Conservation (phyloP, 2,113 vertebrate species). For the Platycercus adscitus region DNA sequence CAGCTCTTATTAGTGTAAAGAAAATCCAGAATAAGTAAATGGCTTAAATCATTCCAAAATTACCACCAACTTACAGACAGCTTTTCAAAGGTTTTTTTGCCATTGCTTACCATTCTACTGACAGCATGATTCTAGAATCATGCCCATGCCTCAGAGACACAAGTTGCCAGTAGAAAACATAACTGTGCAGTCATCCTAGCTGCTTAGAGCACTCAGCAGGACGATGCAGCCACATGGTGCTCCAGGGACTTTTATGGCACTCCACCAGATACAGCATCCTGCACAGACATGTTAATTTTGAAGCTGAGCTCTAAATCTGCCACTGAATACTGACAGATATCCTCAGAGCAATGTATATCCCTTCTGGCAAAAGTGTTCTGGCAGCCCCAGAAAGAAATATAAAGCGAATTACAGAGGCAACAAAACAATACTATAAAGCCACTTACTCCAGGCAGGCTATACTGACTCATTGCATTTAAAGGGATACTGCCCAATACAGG, state of each 20-base stretch:
- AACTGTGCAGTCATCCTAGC: background rate
- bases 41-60: background rate
- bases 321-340: background rate
- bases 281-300: background rate
- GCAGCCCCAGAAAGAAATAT: slow-evolving; percentile 55
- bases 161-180: background rate
- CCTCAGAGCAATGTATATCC: background rate
- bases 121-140: background rate
- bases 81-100: background rate
- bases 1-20: background rate
- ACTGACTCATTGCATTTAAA: slow-evolving; percentile 44
- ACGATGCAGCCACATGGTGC: fast-evolving
- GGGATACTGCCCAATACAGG: slow-evolving; percentile 57
- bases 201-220: background rate
- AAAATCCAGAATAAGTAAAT: background rate
- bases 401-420: slow-evolving; percentile 42
- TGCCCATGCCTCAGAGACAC: background rate
- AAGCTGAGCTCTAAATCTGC: background rate
- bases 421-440: slow-evolving; percentile 17
- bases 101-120: background rate
- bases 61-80: background rate
- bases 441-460: slow-evolving; percentile 25
- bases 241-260: background rate
- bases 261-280: background rate
- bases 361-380: slow-evolving; percentile 57